Evolutionary conservation across 2,113 vertebrate species (phyloP), one percentile per base, ranked within the genome.

Genomic region (Dermatemys mawii): DNA sequence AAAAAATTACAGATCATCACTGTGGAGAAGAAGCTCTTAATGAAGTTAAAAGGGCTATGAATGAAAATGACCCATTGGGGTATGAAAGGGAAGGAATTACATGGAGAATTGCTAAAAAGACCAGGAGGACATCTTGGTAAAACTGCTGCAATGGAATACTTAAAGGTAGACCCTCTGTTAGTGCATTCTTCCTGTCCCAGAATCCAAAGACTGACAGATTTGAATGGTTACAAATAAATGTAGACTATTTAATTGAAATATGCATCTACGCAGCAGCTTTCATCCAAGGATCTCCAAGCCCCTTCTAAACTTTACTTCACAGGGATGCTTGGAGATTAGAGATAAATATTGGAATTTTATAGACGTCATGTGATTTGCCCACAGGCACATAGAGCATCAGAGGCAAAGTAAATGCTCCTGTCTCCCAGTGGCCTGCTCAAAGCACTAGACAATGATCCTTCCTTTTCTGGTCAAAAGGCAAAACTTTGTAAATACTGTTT

Each of bases 51-150:
- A 86, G 13, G 32, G 19, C 14, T 67, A 79, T 63, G 50, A 79
- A 96, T 92, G 87, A 94, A 95, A 85, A 89, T 55, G 84, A 78
- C 32, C 54, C 87, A 94, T 92, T 63, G 49, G 50, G 85, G 78
- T 94, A 49, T 19, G 12, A 90, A 95, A 94, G 8, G 14, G 53
- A 94, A 94, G 27, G 55, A 51, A 96, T 92, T 93, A 79, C 53
- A 90, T 83, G 86, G 84, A 73, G 51, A 95, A 41, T 11, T 95
- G 29, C 49, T 92, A 93, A 89, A 90, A 87, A 76, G 22, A 3
- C 80, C n/a, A 83, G 11, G 22, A 90, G 54, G 16, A 26, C 88
- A 78, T 78, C 53, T 81, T 89, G 11, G 38, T 92, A 95, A 89
- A 96, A 93, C 0, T 17, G 12, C 27, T 55, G 17, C 73, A 41